A percentile compares a stretch with the other conserved stretches of the same genome.
phyloP scores from a whole-genome alignment of 2,113 vertebrate genomes.

The Martes martes region DNA sequence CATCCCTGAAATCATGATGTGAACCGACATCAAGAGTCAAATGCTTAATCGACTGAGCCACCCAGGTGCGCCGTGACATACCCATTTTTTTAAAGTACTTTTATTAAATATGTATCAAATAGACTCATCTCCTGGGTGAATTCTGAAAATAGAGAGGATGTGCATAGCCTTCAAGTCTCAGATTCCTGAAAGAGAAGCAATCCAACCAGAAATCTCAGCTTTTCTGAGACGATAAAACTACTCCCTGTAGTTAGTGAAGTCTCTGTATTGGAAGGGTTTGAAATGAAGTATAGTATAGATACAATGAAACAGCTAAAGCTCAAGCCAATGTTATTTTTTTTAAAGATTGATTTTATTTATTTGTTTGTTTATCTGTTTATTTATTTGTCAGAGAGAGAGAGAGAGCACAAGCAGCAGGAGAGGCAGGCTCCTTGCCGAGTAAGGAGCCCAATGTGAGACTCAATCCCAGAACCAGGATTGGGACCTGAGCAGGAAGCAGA shows the following conservation, averaged over 20 bases:
- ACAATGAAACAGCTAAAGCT: background rate
- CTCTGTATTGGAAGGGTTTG: background rate
- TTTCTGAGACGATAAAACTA: background rate
- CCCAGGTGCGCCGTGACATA: background rate
- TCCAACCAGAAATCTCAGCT: background rate
- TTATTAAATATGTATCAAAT: background rate
- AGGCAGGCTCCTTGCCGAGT: no score
- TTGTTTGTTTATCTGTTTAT: no score
- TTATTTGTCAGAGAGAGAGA: no score
- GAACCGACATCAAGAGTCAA: background rate
- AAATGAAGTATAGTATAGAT: background rate
- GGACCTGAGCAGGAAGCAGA: no score
- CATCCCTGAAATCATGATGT: background rate
- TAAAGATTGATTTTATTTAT: no score
- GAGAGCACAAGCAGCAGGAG: no score
- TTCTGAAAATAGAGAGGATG: background rate
- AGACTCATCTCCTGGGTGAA: background rate
- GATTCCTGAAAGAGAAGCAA: background rate
- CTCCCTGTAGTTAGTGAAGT: background rate
- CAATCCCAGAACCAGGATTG: no score
- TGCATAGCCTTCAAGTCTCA: background rate
- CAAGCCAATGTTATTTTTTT: background rate
- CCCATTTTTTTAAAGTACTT: background rate
- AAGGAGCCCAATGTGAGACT: no score
- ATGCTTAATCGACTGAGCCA: background rate